Percentiles rank a stretch among this genome's conserved stretches.
phyloP scores from a whole-genome alignment of 1,140 invertebrate species.

The Polyergus mexicanus region DNA sequence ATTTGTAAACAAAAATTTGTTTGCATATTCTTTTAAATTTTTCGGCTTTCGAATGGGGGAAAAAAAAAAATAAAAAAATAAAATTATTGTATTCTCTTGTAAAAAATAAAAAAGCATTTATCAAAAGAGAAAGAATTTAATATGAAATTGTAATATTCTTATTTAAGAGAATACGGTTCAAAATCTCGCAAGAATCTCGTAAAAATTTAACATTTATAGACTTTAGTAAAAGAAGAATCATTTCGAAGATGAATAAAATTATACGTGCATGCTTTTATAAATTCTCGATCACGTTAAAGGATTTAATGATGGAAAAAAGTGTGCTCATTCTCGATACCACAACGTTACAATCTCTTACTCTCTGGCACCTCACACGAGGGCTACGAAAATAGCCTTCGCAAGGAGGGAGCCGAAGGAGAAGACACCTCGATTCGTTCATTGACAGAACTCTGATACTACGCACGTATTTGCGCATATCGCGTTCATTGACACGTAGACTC shows the following conservation, averaged over 20 bases:
- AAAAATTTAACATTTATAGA: background rate
- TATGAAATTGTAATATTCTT: background rate
- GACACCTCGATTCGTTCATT: constrained; percentile 16
- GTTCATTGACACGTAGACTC: constrained; percentile 33
- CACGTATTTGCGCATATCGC: constrained; percentile 18
- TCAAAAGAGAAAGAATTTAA: background rate
- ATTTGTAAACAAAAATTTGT: too few species aligned
- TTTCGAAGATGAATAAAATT: background rate
- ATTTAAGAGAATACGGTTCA: background rate
- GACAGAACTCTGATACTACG: constrained; percentile 15
- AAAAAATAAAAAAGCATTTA: background rate
- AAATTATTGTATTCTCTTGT: background rate
- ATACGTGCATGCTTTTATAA: background rate
- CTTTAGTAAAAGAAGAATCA: background rate
- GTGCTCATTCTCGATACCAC: background rate
- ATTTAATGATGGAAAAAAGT: background rate
- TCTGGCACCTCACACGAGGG: constrained; percentile 31
- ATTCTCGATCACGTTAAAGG: background rate
- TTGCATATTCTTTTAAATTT: too few species aligned
- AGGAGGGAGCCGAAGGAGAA: background rate
- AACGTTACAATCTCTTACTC: background rate
- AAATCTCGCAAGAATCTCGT: background rate
- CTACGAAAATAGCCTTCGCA: constrained; percentile 17
- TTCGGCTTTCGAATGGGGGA: too few species aligned
- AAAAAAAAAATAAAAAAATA: background rate